These are phyloP conservation scores for Acronicta alni DNA, from an alignment of 2,888 invertebrate species.

Conservation along the genomic window DNA sequence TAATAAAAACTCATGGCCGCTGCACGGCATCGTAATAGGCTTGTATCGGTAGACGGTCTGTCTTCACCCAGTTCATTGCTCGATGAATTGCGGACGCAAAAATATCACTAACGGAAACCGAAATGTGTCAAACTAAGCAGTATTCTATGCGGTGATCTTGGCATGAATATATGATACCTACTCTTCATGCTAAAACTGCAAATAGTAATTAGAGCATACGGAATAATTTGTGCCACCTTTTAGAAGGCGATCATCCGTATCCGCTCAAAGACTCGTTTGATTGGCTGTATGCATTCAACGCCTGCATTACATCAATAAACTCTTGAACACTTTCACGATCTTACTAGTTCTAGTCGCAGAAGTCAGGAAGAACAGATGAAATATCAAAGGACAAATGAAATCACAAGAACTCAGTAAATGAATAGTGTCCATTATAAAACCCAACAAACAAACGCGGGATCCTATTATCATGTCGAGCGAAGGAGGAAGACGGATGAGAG, in stretches of 20 bases:
- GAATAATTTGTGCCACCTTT: slow-evolving; percentile 19
- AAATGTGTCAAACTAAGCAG: slow-evolving; percentile 66
- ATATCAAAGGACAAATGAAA: slow-evolving; percentile 40
- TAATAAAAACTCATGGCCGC: slow-evolving; percentile 33
- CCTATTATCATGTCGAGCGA: slow-evolving; percentile 37
- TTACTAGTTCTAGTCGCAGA: slow-evolving; percentile 21
- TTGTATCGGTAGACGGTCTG: slow-evolving; percentile 66
- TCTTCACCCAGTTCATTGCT: slow-evolving; percentile 75
- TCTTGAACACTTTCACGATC: slow-evolving; percentile 24
- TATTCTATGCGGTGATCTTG: slow-evolving; percentile 36
- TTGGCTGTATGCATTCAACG: slow-evolving; percentile 3
- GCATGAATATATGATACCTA: slow-evolving; percentile 41
- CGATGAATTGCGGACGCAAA: slow-evolving; percentile 67
- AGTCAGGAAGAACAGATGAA: slow-evolving; percentile 45
- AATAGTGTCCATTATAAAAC: slow-evolving; percentile 19
- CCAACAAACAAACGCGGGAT: slow-evolving; percentile 40
- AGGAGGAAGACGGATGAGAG: slow-evolving; percentile 46
- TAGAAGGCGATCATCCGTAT: slow-evolving; percentile 20
- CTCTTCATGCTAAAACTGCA: slow-evolving; percentile 25
- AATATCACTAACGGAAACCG: slow-evolving; percentile 73
- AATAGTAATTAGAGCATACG: slow-evolving; percentile 34
- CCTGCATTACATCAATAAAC: slow-evolving; percentile 5
- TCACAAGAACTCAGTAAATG: slow-evolving; percentile 38
- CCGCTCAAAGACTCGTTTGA: slow-evolving; percentile 18
- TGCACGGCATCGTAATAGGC: slow-evolving; percentile 32